phyloP scores from a whole-genome alignment of 23 tunicate species.

The Trididemnum clinides region DNA sequence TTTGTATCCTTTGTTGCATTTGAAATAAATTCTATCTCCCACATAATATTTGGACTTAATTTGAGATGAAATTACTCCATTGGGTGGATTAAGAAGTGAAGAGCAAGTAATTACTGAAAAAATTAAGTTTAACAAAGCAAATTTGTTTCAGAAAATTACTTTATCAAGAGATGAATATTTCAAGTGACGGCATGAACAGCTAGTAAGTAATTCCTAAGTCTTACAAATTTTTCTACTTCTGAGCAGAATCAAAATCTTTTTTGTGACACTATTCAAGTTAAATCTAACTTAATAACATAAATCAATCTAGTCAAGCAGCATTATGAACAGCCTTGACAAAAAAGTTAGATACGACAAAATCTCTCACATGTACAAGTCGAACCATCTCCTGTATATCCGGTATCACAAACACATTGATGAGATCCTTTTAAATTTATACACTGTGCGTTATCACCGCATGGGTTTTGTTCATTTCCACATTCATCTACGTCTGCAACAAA shows the following conservation, averaged over 20 bases:
- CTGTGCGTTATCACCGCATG: conserved; percentile 45
- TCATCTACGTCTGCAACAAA: conserved; percentile 52
- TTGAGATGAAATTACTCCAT: not conserved
- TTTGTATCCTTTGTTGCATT: conserved; percentile 2
- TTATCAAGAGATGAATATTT: not conserved
- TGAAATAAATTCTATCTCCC: not conserved
- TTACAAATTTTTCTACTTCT: too few species aligned
- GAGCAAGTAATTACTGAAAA: not conserved
- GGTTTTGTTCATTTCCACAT: conserved; percentile 13
- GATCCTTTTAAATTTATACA: conserved; percentile 53
- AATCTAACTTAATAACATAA: too few species aligned
- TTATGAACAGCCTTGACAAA: too few species aligned
- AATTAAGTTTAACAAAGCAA: too few species aligned
- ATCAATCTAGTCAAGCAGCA: too few species aligned
- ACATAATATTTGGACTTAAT: not conserved
- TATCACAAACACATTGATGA: conserved; percentile 51
- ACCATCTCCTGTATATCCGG: conserved; percentile 52
- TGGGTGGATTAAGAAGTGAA: not conserved
- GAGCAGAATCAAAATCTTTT: too few species aligned
- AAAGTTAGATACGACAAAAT: too few species aligned
- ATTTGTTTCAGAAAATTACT: too few species aligned
- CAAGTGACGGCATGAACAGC: not conserved
- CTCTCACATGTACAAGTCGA: conserved; percentile 17
- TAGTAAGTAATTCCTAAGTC: not conserved
- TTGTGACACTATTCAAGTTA: too few species aligned